phyloP scores from a whole-genome alignment of 2,797 vertebrate genomes.

The Siniperca scherzeri region DNA sequence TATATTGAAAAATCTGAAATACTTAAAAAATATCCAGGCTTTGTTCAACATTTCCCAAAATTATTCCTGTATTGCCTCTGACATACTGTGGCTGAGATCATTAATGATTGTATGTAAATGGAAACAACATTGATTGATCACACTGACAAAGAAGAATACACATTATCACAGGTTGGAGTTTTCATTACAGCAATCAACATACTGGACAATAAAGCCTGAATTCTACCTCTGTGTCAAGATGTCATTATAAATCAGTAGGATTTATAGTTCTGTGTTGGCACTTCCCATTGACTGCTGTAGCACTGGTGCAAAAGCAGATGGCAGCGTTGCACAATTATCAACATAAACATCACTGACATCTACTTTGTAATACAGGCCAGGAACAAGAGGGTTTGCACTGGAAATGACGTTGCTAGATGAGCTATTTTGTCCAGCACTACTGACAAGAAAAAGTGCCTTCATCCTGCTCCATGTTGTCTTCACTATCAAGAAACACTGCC shows the following conservation, averaged over 20 bases:
- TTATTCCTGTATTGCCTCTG: not conserved
- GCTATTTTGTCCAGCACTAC: not conserved
- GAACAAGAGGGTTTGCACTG: not conserved
- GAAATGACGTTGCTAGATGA: not conserved
- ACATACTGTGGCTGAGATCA: not conserved
- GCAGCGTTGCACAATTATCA: slow-evolving; percentile 51
- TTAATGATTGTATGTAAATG: not conserved
- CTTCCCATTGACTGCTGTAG: slow-evolving; percentile 26
- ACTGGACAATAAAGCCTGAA: slow-evolving; percentile 13
- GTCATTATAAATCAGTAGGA: not conserved
- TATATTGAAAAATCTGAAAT: not conserved
- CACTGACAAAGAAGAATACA: not conserved
- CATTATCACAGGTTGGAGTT: not conserved
- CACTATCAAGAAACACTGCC: not conserved
- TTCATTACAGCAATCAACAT: not conserved
- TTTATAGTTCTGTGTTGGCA: not conserved
- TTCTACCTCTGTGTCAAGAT: not conserved
- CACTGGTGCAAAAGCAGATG: slow-evolving; percentile 50
- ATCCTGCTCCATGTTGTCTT: not conserved
- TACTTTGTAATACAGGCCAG: not conserved
- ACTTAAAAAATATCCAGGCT: not conserved
- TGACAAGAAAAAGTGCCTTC: not conserved
- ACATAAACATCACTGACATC: not conserved
- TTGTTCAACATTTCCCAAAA: not conserved
- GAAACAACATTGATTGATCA: not conserved